phyloP scores from a whole-genome alignment of 2,113 vertebrate genomes.

The Archocentrus centrarchus region DNA sequence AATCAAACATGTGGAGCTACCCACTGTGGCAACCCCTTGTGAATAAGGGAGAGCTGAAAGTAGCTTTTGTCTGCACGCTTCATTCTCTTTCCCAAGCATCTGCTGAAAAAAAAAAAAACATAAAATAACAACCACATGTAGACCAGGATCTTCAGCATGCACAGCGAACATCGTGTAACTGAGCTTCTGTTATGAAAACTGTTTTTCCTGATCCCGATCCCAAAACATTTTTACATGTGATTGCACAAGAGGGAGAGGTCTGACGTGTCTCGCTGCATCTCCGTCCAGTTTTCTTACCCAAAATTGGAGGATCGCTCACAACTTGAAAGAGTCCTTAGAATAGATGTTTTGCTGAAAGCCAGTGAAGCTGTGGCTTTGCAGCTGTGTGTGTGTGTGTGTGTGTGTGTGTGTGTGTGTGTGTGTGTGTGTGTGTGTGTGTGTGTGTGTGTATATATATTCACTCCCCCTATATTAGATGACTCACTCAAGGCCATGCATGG shows the following conservation, averaged over 20 bases:
- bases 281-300: constrained; percentile 43
- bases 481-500: constrained; percentile 70
- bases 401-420: constrained; percentile 10
- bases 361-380: constrained; percentile 58
- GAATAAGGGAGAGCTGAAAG: neutral
- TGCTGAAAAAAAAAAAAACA: constrained; percentile 28
- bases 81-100: constrained; percentile 41
- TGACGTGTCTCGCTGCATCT: constrained; percentile 26
- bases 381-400: constrained; percentile 17
- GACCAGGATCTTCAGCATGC: constrained; percentile 39
- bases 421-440: constrained; percentile 9
- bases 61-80: constrained; percentile 13
- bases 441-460: neutral
- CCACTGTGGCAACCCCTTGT: neutral
- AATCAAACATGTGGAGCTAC: neutral
- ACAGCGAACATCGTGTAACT: constrained; percentile 23
- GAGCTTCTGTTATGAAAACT: constrained; percentile 53
- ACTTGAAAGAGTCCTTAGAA: constrained; percentile 63
- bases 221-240: constrained; percentile 60
- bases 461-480: constrained; percentile 66
- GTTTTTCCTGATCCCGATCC: constrained; percentile 41
- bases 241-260: constrained; percentile 35
- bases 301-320: constrained; percentile 39
- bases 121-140: constrained; percentile 76
- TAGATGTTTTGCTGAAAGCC: constrained; percentile 65